Conservation (phyloP, 2,113 vertebrate genomes). For the Motacilla alba region DNA sequence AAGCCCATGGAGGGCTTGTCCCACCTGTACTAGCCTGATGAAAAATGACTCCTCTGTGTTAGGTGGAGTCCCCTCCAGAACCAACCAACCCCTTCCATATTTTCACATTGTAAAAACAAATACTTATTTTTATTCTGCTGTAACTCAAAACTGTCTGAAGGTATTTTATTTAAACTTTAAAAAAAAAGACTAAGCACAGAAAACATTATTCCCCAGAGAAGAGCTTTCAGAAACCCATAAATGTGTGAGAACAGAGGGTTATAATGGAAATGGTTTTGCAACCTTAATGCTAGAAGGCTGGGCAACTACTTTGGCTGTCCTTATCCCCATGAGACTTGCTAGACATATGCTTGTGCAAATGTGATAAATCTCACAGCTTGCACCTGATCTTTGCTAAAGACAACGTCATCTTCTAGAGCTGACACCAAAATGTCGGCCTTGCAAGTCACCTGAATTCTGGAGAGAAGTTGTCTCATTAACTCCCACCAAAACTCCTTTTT, state of each 20-base stretch:
- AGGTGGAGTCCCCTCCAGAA: neutral
- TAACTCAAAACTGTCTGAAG: conserved; percentile 34
- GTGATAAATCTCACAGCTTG: conserved; percentile 16
- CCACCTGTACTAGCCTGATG: neutral
- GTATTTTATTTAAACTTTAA: conserved; percentile 20
- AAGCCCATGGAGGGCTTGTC: neutral
- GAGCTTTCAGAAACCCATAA: conserved; percentile 28
- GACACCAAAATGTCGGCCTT: neutral
- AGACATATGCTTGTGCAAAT: neutral
- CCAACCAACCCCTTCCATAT: neutral
- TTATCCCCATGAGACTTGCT: neutral
- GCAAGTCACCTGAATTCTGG: neutral
- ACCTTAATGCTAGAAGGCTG: neutral
- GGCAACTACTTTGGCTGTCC: conserved; percentile 30
- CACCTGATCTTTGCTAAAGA: neutral
- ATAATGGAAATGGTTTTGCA: neutral
- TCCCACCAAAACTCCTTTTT: neutral
- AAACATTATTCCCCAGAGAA: conserved; percentile 10
- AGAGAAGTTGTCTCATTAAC: neutral
- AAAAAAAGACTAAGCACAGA: neutral
- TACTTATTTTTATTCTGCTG: conserved; percentile 1
- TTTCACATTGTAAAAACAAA: conserved; percentile 50
- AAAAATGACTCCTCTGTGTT: neutral
- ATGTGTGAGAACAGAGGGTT: conserved; percentile 16
- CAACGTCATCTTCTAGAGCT: neutral